These are phyloP conservation scores for Aquatica leii DNA, from an alignment of 2,888 invertebrate species.

Conservation along the genomic window DNA sequence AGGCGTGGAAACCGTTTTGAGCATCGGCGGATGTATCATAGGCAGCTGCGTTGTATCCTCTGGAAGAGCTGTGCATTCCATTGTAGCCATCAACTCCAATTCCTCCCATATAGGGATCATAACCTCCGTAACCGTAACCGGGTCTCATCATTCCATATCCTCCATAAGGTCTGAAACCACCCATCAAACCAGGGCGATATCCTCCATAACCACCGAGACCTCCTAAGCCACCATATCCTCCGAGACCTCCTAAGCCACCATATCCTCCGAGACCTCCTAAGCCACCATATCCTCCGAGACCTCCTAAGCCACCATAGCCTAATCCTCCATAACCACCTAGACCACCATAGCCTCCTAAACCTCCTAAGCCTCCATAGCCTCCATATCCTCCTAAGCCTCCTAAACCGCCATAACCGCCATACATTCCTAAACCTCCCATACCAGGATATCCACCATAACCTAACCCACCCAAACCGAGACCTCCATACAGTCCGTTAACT, in stretches of 20 bases:
- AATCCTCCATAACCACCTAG: constrained; percentile 16
- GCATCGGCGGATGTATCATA: too few species aligned
- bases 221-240: constrained; percentile 22
- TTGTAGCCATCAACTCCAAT: constrained; percentile 10
- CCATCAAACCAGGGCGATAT: constrained; percentile 2
- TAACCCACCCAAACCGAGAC: constrained; percentile 15
- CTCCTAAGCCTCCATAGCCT: constrained; percentile 27
- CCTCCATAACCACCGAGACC: constrained; percentile 21
- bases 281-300: constrained; percentile 21
- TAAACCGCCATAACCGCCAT: constrained; percentile 21
- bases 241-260: constrained; percentile 16
- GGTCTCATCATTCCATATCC: too few species aligned
- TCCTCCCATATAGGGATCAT: constrained; percentile 28
- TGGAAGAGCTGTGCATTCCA: too few species aligned
- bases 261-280: constrained; percentile 17
- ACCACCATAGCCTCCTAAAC: constrained; percentile 25
- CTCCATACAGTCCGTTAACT: constrained; percentile 23
- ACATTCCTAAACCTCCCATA: constrained; percentile 27
- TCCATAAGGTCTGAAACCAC: too few species aligned
- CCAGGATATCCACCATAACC: constrained; percentile 27
- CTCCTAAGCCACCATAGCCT: constrained; percentile 25
- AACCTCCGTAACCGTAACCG: constrained; percentile 21
- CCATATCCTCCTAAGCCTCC: constrained; percentile 16
- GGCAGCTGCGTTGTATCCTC: too few species aligned
- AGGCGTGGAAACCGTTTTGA: too few species aligned